Evolutionary conservation across 1,140 invertebrate genomes (phyloP), one percentile per base, ranked within the genome.

Genomic region (Ptiloglossa arizonensis): DNA sequence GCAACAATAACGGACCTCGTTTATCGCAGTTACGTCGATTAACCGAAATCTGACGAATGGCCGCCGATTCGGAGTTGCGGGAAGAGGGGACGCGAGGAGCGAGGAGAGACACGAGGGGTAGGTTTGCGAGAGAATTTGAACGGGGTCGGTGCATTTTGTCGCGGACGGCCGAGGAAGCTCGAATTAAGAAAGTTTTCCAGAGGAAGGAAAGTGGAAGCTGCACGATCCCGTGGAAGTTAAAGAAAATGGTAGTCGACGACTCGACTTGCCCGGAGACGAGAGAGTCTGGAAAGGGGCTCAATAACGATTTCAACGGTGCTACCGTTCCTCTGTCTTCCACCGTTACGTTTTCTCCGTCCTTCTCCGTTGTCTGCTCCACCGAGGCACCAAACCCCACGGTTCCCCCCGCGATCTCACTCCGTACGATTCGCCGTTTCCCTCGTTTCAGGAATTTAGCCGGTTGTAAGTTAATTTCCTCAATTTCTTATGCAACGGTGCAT

Each of bases 151-250:
- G 68, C 52, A 71, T 85, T 85, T 85, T 71, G 72, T 77, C 71
- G 46, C 62, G 32, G 46, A 64, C 59, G 60, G 67, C 35, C 73
- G 60, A 63, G 67, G 64, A 68, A 83, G 86, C 79, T 79, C 80
- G 85, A 87, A 87, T 87, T 87, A 87, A 86, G 85, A 86, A 87
- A 87, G 82, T 87, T 87, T 77, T 32, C 29, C 57, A 57, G 48
- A 70, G 78, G 60, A 64, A 77, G 64, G 56, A 64, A 77, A 68
- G 62, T 73, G 62, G 66, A 59, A 72, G 69, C 68, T 82, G 44
- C 79, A 69, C 85, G 79, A 83, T 82, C 81, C 57, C 56, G 41
- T 19, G 68, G 63, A 85, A 87, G 69, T 86, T 82, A 78, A 80
- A 82, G 80, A 83, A 85, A 87, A 86, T 81, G 83, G 79, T 82